phyloP scores from a whole-genome alignment of 1,140 invertebrate genomes.

The Eumaeus atala region DNA sequence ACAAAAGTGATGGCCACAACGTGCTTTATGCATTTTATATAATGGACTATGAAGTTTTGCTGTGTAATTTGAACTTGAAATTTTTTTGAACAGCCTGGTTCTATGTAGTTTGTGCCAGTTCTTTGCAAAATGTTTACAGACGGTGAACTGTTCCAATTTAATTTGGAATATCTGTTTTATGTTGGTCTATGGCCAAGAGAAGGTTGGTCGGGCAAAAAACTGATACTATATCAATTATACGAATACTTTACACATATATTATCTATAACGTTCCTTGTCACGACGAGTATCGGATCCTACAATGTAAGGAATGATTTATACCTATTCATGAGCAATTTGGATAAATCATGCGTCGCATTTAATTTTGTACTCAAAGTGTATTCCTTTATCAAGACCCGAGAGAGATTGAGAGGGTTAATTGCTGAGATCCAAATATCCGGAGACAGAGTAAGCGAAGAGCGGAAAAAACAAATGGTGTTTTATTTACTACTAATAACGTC shows the following conservation, averaged over 20 bases:
- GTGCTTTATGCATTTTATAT: too few relatives aligned
- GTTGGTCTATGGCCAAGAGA: slow-evolving; percentile 55
- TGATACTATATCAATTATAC: slow-evolving; percentile 38
- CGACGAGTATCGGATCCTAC: slow-evolving; percentile 46
- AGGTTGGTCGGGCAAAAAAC: slow-evolving; percentile 23
- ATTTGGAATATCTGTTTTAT: slow-evolving; percentile 46
- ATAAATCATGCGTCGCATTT: slow-evolving; percentile 45
- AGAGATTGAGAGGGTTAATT: slow-evolving; percentile 36
- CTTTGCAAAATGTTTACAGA: slow-evolving; percentile 32
- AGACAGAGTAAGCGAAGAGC: slow-evolving; percentile 35
- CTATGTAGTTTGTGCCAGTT: slow-evolving; percentile 3
- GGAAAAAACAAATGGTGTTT: slow-evolving; percentile 39
- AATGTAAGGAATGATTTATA: slow-evolving; percentile 30
- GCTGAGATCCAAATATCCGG: slow-evolving; percentile 44
- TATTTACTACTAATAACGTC: slow-evolving; percentile 35
- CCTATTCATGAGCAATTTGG: slow-evolving; percentile 40
- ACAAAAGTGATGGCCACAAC: too few relatives aligned
- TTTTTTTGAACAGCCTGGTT: not conserved
- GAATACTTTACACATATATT: slow-evolving; percentile 35
- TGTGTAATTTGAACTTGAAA: too few relatives aligned
- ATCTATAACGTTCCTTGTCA: slow-evolving; percentile 34
- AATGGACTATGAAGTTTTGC: too few relatives aligned
- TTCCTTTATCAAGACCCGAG: slow-evolving; percentile 38
- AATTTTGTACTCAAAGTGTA: slow-evolving; percentile 48
- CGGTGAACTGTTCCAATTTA: slow-evolving; percentile 47